A percentile compares a stretch with the other conserved stretches of the same genome.
phyloP scores from a whole-genome alignment of 1,140 invertebrate genomes.

The Caenorhabditis inopinata region DNA sequence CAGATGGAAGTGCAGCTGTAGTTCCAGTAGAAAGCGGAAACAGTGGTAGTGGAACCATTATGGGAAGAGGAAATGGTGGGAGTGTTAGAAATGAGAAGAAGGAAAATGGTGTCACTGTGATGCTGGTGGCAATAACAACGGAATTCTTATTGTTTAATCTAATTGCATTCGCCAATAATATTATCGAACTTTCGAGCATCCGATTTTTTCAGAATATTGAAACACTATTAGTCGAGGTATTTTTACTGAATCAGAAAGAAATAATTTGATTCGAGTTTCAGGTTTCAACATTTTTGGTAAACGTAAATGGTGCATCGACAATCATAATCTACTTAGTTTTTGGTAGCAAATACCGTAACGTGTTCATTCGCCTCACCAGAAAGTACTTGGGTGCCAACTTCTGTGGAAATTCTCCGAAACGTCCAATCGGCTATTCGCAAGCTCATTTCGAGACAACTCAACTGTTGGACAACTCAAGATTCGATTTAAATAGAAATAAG shows the following conservation, averaged over 20 bases:
- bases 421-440: neutral
- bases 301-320: slow-evolving; percentile 44
- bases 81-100: slow-evolving; percentile 20
- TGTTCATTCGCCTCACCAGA: neutral
- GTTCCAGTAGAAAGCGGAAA: neutral
- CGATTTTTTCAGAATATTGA: slow-evolving; percentile 8
- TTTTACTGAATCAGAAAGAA: too few relatives aligned
- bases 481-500: slow-evolving; percentile 7
- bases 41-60: neutral
- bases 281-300: slow-evolving; percentile 40
- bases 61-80: neutral
- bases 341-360: slow-evolving; percentile 43
- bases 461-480: neutral
- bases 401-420: neutral
- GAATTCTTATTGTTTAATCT: slow-evolving; percentile 46
- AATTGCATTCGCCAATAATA: slow-evolving; percentile 49
- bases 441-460: slow-evolving; percentile 9
- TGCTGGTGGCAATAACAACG: slow-evolving; percentile 47
- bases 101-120: slow-evolving; percentile 34
- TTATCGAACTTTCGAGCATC: slow-evolving; percentile 38
- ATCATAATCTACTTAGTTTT: slow-evolving; percentile 47
- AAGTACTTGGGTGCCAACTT: neutral
- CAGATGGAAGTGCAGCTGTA: neutral
- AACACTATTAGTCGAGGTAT: slow-evolving; percentile 43
- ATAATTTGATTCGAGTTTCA: neutral